A percentile compares a stretch with the other conserved stretches of the same genome.
Conservation (phyloP, 1,140 invertebrate species). For the Diachasmimorpha longicaudata region DNA sequence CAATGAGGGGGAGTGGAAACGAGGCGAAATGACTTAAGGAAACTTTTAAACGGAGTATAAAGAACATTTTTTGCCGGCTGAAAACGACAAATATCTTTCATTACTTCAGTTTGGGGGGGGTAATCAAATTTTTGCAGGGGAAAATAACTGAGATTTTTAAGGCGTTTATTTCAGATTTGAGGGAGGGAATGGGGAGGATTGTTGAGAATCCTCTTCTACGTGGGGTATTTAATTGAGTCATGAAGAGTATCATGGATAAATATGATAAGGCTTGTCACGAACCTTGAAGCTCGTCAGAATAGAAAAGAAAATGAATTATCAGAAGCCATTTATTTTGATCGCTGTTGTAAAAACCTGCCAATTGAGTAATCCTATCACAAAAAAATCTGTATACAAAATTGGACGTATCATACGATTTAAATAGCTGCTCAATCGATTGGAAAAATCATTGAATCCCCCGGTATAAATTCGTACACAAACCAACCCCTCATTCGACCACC, state of each 20-base stretch:
- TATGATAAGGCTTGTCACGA: no score
- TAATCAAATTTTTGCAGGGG: not conserved
- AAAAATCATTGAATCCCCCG: conserved; percentile 9
- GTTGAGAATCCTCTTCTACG: not conserved
- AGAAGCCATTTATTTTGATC: no score
- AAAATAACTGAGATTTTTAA: not conserved
- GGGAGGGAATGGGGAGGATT: not conserved
- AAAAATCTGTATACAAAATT: not conserved
- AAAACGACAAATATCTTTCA: conserved; percentile 3
- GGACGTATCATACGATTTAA: not conserved
- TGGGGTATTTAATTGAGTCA: not conserved
- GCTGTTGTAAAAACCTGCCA: not conserved
- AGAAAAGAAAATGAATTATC: no score
- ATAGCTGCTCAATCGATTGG: conserved; percentile 16
- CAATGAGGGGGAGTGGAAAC: conserved; percentile 15
- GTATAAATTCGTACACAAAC: not conserved
- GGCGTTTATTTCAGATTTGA: not conserved
- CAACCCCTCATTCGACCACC: not conserved
- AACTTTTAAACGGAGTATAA: not conserved
- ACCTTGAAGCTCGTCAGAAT: no score
- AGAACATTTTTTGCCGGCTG: not conserved
- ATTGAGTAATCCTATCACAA: no score
- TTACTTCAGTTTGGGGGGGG: not conserved
- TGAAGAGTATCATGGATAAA: no score
- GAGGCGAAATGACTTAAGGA: not conserved